Conservation (phyloP, 2,888 invertebrate genomes). For the Drosophila nigritarsus region DNA sequence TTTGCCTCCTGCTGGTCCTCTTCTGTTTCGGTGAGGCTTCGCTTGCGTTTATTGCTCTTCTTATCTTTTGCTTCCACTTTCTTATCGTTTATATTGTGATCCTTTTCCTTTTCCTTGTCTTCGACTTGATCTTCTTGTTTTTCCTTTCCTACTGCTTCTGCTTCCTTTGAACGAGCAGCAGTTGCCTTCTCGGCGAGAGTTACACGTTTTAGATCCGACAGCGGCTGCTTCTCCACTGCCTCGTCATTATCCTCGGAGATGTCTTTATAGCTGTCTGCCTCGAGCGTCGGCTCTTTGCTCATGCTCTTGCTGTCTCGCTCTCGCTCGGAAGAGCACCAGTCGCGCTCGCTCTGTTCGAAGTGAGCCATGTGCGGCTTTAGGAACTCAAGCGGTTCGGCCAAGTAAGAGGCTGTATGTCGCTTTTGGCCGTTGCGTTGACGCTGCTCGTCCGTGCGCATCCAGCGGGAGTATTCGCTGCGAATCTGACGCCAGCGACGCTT, state of each 20-base stretch:
- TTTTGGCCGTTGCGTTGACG: conserved; percentile 54
- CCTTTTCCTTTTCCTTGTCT: background rate
- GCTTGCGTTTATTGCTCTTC: background rate
- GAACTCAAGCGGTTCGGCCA: conserved; percentile 71
- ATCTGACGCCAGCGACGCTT: conserved; percentile 81
- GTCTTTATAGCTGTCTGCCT: conserved; percentile 24
- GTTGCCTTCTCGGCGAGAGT: background rate
- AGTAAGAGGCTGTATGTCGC: conserved; percentile 49
- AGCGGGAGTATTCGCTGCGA: conserved; percentile 70
- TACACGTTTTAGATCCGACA: conserved; percentile 8
- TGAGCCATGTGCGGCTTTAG: conserved; percentile 60
- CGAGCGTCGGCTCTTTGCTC: conserved; percentile 12
- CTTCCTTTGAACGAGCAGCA: background rate
- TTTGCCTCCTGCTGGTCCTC: background rate
- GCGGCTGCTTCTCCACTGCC: conserved; percentile 20
- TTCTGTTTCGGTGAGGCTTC: background rate
- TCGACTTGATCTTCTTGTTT: background rate
- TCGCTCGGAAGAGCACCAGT: conserved; percentile 22
- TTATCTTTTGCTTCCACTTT: background rate
- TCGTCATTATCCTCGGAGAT: conserved; percentile 2
- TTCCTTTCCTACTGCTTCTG: conserved; percentile 1
- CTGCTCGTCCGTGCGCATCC: conserved; percentile 38
- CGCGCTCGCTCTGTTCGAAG: conserved; percentile 21
- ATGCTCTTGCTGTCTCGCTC: conserved; percentile 37
- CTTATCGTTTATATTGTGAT: background rate